Evolutionary conservation across 1,140 invertebrate species (phyloP), one percentile per base, ranked within the genome.

Genomic region (Ylistrum balloti): DNA sequence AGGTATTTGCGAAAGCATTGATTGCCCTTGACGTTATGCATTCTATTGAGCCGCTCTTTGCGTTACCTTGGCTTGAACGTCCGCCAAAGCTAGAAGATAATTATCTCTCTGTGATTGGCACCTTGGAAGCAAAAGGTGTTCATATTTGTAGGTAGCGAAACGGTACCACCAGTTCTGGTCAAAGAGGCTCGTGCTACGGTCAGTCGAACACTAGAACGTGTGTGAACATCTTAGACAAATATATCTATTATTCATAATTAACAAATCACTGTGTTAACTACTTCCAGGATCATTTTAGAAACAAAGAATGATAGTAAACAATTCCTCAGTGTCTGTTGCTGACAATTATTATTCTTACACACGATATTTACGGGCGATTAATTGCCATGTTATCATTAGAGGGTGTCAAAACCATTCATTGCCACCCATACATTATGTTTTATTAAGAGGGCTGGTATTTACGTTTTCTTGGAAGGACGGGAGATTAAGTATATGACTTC

Each of bases 351-450:
- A 45, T 13, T 13, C 10, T 45, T 45, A 45, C 17, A 45, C 56
- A 28, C 56, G 56, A 74, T 17, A 11, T n/a, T 28, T 28, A 74
- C 22, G 22, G 56, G 56, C 56, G 56, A 17, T 74, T 28, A 28
- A 74, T 1, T 74, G 28, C 56, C 56, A n/a, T 74, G 17, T 74
- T 74, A n/a, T 28, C 56, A 2, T 28, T 5, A 74, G 15, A 2
- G n/a, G 5, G 17, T 74, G n/a, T 28, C n/a, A 28, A 74, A 74
- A 74, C 56, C n/a, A 74, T 74, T 74, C 22, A 74, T 74, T 28
- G 9, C n/a, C n/a, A 74, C 56, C 56, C 22, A 74, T 74, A 74
- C n/a, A n/a, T 74, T 74, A 74, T 74, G 28, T 74, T 74, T 74
- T 48, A 48, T 48, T 74, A 74, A 74, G 56, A 74, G n/a, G 56